Conservation (phyloP, 2,888 invertebrate species). For the Sipha maydis region DNA sequence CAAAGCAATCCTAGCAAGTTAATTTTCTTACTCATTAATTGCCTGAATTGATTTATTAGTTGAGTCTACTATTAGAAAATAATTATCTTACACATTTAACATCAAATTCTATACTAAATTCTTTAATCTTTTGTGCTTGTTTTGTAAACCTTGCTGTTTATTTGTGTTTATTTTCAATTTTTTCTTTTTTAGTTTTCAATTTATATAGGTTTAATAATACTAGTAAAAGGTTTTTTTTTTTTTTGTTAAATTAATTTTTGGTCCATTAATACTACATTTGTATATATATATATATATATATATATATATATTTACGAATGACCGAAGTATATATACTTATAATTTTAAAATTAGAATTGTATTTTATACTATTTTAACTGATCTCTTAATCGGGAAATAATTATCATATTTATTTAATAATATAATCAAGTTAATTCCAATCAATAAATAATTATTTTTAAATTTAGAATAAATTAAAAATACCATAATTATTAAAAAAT, state of each 20-base stretch:
- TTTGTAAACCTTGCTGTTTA: neutral
- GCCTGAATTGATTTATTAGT: neutral
- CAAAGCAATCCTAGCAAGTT: slow-evolving; percentile 2
- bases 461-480: no score
- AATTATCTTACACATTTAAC: neutral
- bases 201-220: neutral
- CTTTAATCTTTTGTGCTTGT: neutral
- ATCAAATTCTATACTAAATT: neutral
- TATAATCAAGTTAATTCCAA: neutral
- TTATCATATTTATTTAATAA: no score
- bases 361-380: slow-evolving; percentile 20
- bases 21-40: neutral
- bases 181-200: neutral
- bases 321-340: neutral
- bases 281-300: neutral
- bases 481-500: no score
- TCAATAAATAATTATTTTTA: neutral
- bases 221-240: neutral
- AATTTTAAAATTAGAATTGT: neutral
- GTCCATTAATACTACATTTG: no score
- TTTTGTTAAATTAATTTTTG: neutral
- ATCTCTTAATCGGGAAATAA: slow-evolving; percentile 15
- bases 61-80: neutral
- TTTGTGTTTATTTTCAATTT: neutral
- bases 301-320: neutral